Base-by-base conservation (phyloP, 2,113 vertebrate genomes). In the Cyanoderma ruficeps region DNA sequence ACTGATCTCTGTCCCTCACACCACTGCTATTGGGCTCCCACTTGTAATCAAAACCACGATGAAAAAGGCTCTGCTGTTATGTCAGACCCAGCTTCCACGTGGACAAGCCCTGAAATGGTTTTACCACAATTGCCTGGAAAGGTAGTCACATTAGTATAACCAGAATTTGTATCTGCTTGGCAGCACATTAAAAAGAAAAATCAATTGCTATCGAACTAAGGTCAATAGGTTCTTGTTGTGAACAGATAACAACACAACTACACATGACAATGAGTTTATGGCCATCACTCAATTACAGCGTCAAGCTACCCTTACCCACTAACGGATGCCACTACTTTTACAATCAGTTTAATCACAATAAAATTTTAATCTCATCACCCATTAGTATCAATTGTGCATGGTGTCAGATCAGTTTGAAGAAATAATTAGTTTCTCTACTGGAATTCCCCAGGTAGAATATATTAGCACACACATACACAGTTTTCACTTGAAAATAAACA, bases 381-480 rank as follows among this genome's bases (percentile, higher is more conserved):
- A 91, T 87, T 53, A 79, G 55, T 55, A 92, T 74, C 74, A 87
- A 30, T 77, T 79, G 57, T 57, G 30, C 27, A 77, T 20, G 13
- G 10, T 85, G 70, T 69, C 77, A 82, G 27, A 60, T 69, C 41
- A 53, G 46, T 79, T 82, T 88, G 71, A 94, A 90, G 59, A 85
- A 94, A 80, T 80, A 94, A 96, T 92, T 94, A 41, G 50, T 50
- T 96, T 74, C 84, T 55, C 7, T 44, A 11, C 50, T 69, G 78
- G 35, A 82, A 94, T 80, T 88, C 59, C 71, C 56, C 37, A 81
- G 65, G 74, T 50, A 72, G 6, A 70, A 5, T 20, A 47, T n/a
- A 65, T 84, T 79, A 80, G 27, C 42, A 72, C 71, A 77, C 9
- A 37, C 17, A 69, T 7, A 50, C 37, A 27, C 4, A 74, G 28